A percentile compares a stretch with the other conserved stretches of the same genome.
Evolutionary conservation across 92 coral and sea anemone species (phyloP).

Genomic region (Umimayanthus kanabou): DNA sequence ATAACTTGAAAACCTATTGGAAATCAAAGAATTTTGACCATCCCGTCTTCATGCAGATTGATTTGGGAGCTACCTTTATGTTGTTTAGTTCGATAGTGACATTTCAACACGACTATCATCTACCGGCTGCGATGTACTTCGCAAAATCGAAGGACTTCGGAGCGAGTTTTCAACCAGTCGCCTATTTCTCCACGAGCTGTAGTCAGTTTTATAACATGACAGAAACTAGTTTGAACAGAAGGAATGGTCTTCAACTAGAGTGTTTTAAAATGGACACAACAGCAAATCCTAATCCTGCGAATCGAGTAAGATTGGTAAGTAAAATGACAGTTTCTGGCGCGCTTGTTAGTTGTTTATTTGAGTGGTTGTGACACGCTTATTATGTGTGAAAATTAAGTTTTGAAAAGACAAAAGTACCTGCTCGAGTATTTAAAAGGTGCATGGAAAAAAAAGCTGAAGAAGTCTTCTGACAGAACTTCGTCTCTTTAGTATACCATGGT

Average conservation of each 20-base stretch:
- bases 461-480: not conserved
- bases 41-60: conserved; percentile 80
- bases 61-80: conserved; percentile 73
- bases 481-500: no score
- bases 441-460: not conserved
- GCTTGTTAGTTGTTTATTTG: not conserved
- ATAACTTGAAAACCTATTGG: conserved; percentile 68
- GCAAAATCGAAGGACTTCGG: conserved; percentile 86
- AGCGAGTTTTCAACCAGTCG: conserved; percentile 51
- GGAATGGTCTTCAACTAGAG: not conserved
- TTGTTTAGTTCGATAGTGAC: conserved; percentile 63
- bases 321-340: not conserved
- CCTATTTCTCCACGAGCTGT: conserved; percentile 78
- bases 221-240: conserved; percentile 20
- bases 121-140: conserved; percentile 92
- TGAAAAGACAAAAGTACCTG: conserved; percentile 1
- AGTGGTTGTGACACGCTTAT: not conserved
- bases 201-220: conserved; percentile 69
- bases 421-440: not conserved
- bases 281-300: conserved; percentile 21
- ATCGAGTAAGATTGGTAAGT: conserved; percentile 53
- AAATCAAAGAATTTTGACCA: conserved; percentile 78
- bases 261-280: conserved; percentile 8
- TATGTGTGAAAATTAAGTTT: not conserved
- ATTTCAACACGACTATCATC: conserved; percentile 64